These are phyloP conservation scores for Drosophila prosaltans DNA, from an alignment of 1,140 invertebrate genomes.

Conservation along the genomic window DNA sequence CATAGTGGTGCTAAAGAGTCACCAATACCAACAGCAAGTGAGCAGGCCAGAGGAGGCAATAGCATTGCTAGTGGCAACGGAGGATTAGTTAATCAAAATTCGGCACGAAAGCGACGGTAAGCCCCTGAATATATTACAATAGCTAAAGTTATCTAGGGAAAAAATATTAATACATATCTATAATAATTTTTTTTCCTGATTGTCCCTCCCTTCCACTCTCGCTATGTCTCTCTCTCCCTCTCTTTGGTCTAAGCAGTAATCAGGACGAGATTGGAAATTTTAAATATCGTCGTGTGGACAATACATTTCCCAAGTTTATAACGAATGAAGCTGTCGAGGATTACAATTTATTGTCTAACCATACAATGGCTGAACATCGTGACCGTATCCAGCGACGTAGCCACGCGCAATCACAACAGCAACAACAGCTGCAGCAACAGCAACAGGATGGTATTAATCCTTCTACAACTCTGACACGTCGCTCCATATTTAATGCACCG, in stretches of 20 bases:
- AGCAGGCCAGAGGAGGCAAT: not conserved
- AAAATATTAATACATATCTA: too few species aligned
- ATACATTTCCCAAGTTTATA: slow-evolving; percentile 73
- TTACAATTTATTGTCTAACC: slow-evolving; percentile 22
- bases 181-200: too few species aligned
- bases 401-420: slow-evolving; percentile 8
- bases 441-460: not conserved
- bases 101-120: not conserved
- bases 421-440: slow-evolving; percentile 1
- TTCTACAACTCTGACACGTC: slow-evolving; percentile 28
- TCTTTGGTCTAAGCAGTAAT: not conserved
- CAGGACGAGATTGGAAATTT: slow-evolving; percentile 24
- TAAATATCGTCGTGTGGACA: slow-evolving; percentile 76
- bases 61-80: not conserved
- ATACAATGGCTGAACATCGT: slow-evolving; percentile 27
- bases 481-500: slow-evolving; percentile 56
- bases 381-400: slow-evolving; percentile 1
- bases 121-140: not conserved
- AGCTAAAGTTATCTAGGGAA: too few species aligned
- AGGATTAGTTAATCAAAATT: not conserved
- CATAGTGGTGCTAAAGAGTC: slow-evolving; percentile 34
- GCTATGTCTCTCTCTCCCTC: not conserved
- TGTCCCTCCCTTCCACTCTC: too few species aligned
- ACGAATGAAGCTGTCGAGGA: slow-evolving; percentile 59
- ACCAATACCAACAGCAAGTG: not conserved